These are phyloP conservation scores for Lanius collurio DNA, from an alignment of 2,113 vertebrate genomes.

Conservation along the genomic window DNA sequence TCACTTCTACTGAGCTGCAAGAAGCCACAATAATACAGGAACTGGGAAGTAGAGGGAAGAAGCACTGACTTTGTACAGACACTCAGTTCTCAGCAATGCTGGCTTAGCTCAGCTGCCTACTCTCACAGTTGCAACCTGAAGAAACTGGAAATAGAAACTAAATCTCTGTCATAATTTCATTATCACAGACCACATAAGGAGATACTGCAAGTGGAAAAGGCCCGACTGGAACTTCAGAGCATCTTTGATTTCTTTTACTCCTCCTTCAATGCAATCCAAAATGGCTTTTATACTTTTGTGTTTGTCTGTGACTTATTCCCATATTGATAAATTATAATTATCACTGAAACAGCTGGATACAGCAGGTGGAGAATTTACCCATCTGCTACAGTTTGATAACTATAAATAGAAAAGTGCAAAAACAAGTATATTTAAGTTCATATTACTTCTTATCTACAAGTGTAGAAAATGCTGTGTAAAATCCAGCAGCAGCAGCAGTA, in stretches of 20 bases:
- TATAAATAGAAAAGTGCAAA: background rate
- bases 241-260: background rate
- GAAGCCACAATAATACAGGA: background rate
- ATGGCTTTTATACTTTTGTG: background rate
- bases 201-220: background rate
- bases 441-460: background rate
- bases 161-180: background rate
- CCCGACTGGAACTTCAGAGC: background rate
- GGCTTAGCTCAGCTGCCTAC: background rate
- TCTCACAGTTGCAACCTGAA: background rate
- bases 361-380: conserved; percentile 10
- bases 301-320: background rate
- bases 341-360: conserved; percentile 35
- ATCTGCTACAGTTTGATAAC: conserved; percentile 38
- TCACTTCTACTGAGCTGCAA: background rate
- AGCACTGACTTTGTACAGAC: background rate
- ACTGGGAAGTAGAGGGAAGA: background rate
- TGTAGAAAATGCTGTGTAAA: background rate
- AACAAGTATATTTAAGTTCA: background rate
- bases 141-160: background rate
- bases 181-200: background rate
- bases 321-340: conserved; percentile 30
- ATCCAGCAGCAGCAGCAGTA: background rate
- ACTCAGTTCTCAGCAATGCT: background rate
- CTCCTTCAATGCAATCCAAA: background rate